Evolutionary conservation across 2,797 vertebrate genomes (phyloP).

Genomic region (Paguma larvata): DNA sequence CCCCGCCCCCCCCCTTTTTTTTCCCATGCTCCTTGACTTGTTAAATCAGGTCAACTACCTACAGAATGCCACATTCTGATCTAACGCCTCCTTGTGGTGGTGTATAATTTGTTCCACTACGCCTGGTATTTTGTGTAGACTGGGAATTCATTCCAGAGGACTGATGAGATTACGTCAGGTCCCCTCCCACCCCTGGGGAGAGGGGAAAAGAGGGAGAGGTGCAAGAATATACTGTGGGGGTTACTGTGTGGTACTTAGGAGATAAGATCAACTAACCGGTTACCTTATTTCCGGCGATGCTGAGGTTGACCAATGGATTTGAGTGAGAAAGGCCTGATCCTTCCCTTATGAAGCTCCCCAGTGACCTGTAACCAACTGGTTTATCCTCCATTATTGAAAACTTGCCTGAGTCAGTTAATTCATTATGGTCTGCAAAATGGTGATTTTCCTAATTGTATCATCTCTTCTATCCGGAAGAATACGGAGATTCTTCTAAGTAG

Average conservation of each 20-base stretch:
- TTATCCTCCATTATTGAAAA: neutral
- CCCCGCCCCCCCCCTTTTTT: neutral
- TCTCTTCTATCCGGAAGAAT: neutral
- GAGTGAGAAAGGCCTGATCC: neutral
- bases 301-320: neutral
- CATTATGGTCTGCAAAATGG: neutral
- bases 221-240: neutral
- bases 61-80: neutral
- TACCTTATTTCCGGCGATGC: neutral
- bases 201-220: neutral
- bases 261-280: neutral
- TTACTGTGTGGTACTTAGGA: neutral
- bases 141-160: neutral
- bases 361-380: constrained; percentile 32
- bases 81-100: neutral
- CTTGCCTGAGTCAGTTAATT: neutral
- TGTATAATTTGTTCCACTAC: neutral
- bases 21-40: constrained; percentile 26
- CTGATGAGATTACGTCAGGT: neutral
- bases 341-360: neutral
- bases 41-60: constrained; percentile 14
- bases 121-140: neutral
- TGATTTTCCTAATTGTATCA: neutral
- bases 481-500: neutral
- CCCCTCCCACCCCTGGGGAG: neutral